These are phyloP conservation scores for Enteromius treurensis DNA, from an alignment of 2,797 vertebrate genomes.

Conservation along the genomic window DNA sequence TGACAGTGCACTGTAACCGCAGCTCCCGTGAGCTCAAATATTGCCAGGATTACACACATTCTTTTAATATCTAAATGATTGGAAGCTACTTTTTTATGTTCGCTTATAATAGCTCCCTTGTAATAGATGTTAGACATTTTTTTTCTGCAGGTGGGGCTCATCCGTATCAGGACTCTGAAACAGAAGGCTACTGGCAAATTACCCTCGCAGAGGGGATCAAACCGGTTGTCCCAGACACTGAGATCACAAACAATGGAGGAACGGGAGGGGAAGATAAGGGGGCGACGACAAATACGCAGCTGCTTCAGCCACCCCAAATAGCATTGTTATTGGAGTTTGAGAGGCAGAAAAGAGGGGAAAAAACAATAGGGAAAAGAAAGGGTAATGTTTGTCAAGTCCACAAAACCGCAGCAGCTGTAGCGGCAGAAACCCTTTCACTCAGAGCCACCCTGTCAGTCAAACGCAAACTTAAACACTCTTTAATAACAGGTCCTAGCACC, in stretches of 20 bases:
- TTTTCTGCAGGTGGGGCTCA: slow-evolving; percentile 24
- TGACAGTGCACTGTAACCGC: slow-evolving; percentile 53
- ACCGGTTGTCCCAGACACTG: slow-evolving; percentile 44
- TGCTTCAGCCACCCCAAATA: slow-evolving; percentile 52
- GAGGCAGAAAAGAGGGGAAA: slow-evolving; percentile 35
- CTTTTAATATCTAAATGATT: slow-evolving; percentile 7
- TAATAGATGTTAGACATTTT: slow-evolving; percentile 3
- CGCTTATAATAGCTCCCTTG: neutral
- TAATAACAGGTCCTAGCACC: slow-evolving; percentile 22
- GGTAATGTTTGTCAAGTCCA: slow-evolving; percentile 42
- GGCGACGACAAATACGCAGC: slow-evolving; percentile 43
- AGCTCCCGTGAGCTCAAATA: slow-evolving; percentile 41
- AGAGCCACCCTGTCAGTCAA: slow-evolving; percentile 32
- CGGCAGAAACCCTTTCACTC: slow-evolving; percentile 17
- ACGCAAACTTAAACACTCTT: slow-evolving; percentile 27
- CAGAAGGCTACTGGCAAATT: slow-evolving; percentile 37
- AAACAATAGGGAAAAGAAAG: slow-evolving; percentile 51
- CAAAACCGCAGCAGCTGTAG: slow-evolving; percentile 45
- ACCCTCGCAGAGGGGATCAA: slow-evolving; percentile 41
- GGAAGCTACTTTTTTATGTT: neutral
- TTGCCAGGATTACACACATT: slow-evolving; percentile 22
- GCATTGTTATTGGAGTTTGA: slow-evolving; percentile 53
- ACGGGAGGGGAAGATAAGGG: neutral
- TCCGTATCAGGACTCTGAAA: slow-evolving; percentile 12
- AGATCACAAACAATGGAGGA: slow-evolving; percentile 42